Base-by-base conservation (phyloP, 2,888 invertebrate genomes). In the Sesamia inferens region DNA sequence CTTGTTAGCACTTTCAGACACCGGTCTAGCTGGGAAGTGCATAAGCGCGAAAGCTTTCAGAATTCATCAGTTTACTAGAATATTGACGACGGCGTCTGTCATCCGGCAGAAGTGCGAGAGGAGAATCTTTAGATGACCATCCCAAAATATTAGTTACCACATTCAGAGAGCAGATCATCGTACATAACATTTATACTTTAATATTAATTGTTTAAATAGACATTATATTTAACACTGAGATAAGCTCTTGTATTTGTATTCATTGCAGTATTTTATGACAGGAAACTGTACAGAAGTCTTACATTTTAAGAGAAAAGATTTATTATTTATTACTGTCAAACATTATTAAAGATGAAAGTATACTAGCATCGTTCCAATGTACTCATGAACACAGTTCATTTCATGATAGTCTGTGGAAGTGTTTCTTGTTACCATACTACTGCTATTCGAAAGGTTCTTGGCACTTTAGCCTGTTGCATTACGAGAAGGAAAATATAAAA, bases 161-260 rank as follows among this genome's bases (percentile, higher is more conserved):
- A 68, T 65, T 75, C 79, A 81, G 87, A 86, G 87, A 87, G 81
- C 78, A 72, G 70, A 83, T 81, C 67, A 71, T 84, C n/a, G 67
- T 67, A 68, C 54, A 76, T 72, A 82, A 81, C 68, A 78, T 84
- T 79, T 80, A 85, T 73, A 73, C 76, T 78, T 79, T 67, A 76
- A 72, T 74, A 82, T 78, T 64, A 79, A 72, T 83, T 80, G 74
- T 78, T 80, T 78, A 79, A 80, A 48, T 39, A 69, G 42, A 83
- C 63, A 79, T 69, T 80, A 85, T 84, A 81, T 84, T 74, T 71
- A 83, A 75, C 81, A 81, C 69, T 76, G 83, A 82, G 77, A 81
- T 84, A 88, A 88, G 86, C 88, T 87, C 85, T 80, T 82, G 47
- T 84, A 84, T 79, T 72, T 80, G 75, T 83, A 73, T 66, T 69